Evolutionary conservation across 2,888 invertebrate genomes (phyloP).

Genomic region (Ophion ventricosus): DNA sequence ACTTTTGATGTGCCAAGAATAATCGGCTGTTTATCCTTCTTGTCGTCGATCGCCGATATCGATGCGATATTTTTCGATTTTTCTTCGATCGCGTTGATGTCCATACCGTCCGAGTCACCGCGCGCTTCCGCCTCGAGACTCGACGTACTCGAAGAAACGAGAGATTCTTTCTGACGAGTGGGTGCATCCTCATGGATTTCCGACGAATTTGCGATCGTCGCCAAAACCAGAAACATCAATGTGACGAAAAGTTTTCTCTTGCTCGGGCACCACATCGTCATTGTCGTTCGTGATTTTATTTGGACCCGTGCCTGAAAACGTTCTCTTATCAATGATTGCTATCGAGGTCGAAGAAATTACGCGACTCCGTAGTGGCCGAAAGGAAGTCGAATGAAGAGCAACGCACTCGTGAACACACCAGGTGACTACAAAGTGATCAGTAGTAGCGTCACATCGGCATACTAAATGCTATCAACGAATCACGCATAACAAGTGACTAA

Average conservation of each 20-base stretch:
- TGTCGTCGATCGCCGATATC: slow-evolving; percentile 15
- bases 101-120: slow-evolving; percentile 56
- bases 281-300: slow-evolving; percentile 5
- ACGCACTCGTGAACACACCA: slow-evolving; percentile 59
- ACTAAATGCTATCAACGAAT: slow-evolving; percentile 66
- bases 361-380: slow-evolving; percentile 25
- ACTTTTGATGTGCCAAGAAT: slow-evolving; percentile 58
- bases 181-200: slow-evolving; percentile 41
- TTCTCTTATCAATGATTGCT: slow-evolving; percentile 17
- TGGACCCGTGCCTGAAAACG: slow-evolving; percentile 28
- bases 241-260: slow-evolving; percentile 11
- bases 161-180: slow-evolving; percentile 61
- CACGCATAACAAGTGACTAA: slow-evolving; percentile 75
- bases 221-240: slow-evolving; percentile 39
- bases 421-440: slow-evolving; percentile 67
- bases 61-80: slow-evolving; percentile 31
- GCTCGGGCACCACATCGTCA: slow-evolving; percentile 16
- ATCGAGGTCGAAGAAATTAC: slow-evolving; percentile 52
- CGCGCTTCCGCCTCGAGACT: slow-evolving; percentile 68
- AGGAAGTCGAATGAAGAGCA: slow-evolving; percentile 47
- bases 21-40: slow-evolving; percentile 26
- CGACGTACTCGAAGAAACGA: slow-evolving; percentile 40
- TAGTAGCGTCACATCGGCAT: slow-evolving; percentile 68
- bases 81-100: slow-evolving; percentile 49
- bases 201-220: slow-evolving; percentile 30